Conservation (phyloP, 2,888 invertebrate species). For the Rotaria socialis region DNA sequence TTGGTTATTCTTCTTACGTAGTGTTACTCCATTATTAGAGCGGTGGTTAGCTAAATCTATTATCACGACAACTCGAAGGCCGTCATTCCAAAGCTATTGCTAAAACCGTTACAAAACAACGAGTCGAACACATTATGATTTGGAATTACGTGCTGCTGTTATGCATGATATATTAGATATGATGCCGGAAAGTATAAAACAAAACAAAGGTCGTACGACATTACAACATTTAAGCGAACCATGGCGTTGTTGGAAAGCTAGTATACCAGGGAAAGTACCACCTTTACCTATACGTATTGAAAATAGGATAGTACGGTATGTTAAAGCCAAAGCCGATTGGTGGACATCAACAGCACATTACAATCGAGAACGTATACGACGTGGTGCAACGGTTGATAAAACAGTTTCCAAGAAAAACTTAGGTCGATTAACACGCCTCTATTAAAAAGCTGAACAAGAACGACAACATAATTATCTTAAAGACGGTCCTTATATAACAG, state of each 20-base stretch:
- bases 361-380: constrained; percentile 91
- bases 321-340: constrained; percentile 99
- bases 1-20: constrained; percentile 98
- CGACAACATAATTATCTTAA: constrained; percentile 97
- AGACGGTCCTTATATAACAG: constrained; percentile 98
- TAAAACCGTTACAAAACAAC: constrained; percentile 90
- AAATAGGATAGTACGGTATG: constrained; percentile 98
- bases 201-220: constrained; percentile 97
- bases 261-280: constrained; percentile 99
- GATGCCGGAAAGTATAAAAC: constrained; percentile 99
- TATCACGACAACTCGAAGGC: constrained; percentile 97
- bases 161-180: constrained; percentile 97
- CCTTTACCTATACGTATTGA: constrained; percentile 97
- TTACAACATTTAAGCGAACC: constrained; percentile 97
- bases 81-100: constrained; percentile 98
- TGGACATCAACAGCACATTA: constrained; percentile 99
- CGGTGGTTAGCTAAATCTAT: constrained; percentile 92
- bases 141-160: constrained; percentile 89
- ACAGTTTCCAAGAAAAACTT: constrained; percentile 99
- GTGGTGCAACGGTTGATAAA: constrained; percentile 96
- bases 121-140: constrained; percentile 97
- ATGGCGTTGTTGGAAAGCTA: constrained; percentile 98
- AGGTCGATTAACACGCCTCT: constrained; percentile 89
- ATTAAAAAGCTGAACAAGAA: constrained; percentile 94
- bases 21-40: constrained; percentile 92